Conservation (phyloP, 2,797 vertebrate species). For the Sarcoramphus papa region DNA sequence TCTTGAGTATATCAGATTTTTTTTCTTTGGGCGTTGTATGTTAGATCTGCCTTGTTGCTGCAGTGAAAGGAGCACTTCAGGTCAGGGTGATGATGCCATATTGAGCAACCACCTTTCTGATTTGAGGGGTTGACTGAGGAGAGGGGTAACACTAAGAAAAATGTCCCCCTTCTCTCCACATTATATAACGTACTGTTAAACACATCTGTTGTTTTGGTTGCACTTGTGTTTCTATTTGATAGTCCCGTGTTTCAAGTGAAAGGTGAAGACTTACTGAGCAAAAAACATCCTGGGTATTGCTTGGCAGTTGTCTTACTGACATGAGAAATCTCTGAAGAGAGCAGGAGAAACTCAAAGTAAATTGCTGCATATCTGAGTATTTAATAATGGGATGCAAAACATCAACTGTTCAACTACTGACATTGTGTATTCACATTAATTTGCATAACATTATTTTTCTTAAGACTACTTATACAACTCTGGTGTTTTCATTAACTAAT, state of each 20-base stretch:
- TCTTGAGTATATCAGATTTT: not conserved
- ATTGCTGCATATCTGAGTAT: not conserved
- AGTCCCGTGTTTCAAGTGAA: not conserved
- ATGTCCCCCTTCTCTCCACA: not conserved
- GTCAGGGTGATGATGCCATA: not conserved
- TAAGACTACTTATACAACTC: not conserved
- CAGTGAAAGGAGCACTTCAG: not conserved
- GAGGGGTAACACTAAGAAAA: not conserved
- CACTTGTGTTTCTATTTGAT: not conserved
- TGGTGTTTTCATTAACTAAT: not conserved
- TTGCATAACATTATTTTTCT: not conserved
- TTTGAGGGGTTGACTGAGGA: not conserved
- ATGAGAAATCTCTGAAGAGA: not conserved
- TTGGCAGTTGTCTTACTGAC: not conserved
- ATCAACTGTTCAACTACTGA: not conserved
- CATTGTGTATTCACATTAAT: not conserved
- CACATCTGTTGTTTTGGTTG: not conserved
- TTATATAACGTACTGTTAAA: not conserved
- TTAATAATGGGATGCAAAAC: not conserved
- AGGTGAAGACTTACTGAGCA: not conserved
- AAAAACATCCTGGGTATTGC: not conserved
- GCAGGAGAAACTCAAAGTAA: not conserved
- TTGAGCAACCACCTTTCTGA: not conserved
- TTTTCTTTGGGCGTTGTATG: not conserved
- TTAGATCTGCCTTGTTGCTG: not conserved